Conservation (phyloP, 2,888 invertebrate species). For the Sinhomidia bicolor region DNA sequence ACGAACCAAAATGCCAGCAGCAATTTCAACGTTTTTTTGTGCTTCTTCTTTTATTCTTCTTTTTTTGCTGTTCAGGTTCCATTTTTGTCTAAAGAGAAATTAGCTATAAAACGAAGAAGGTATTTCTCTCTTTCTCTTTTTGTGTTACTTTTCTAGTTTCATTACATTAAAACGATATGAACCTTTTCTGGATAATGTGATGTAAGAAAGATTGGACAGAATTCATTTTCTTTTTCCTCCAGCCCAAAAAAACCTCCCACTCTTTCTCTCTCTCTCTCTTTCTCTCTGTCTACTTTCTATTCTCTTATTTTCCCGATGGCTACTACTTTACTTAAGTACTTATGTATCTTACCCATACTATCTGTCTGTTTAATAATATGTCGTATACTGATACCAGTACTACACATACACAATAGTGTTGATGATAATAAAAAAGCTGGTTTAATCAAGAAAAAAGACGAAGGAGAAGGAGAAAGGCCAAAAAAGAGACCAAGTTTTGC, state of each 20-base stretch:
- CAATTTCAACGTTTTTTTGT: slow-evolving; percentile 51
- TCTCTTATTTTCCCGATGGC: slow-evolving; percentile 65
- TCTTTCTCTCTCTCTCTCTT: background rate
- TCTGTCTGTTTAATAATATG: background rate
- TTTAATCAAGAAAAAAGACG: slow-evolving; percentile 57
- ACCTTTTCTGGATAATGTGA: slow-evolving; percentile 56
- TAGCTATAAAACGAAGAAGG: slow-evolving; percentile 67
- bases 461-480: background rate
- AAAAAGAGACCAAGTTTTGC: background rate
- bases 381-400: too few species aligned
- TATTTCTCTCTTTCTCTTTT: slow-evolving; percentile 30
- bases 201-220: slow-evolving; percentile 58
- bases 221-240: slow-evolving; percentile 47
- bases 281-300: background rate
- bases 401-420: slow-evolving; percentile 31
- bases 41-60: background rate
- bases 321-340: slow-evolving; percentile 52
- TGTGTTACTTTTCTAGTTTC: slow-evolving; percentile 53
- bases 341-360: background rate
- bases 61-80: slow-evolving; percentile 39
- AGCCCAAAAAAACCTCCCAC: too few species aligned
- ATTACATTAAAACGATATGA: slow-evolving; percentile 65
- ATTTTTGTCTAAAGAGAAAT: slow-evolving; percentile 62
- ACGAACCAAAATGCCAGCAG: slow-evolving; percentile 47
- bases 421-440: slow-evolving; percentile 51